phyloP scores from a whole-genome alignment of 2,888 invertebrate genomes.

The Bimastos eiseni region DNA sequence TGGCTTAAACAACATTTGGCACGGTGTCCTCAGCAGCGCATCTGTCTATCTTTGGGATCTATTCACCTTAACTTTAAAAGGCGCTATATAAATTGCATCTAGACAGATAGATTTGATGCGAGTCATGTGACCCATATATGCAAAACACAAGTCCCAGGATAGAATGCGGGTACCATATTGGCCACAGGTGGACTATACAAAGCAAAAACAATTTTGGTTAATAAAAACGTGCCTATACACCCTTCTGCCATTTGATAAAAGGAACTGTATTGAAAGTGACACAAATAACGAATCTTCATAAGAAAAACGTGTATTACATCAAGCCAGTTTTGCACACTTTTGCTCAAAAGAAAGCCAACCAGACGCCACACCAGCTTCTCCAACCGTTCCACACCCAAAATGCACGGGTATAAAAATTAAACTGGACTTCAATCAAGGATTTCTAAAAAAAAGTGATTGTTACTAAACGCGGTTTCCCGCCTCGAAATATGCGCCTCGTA shows the following conservation, averaged over 20 bases:
- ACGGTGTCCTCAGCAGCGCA: no score
- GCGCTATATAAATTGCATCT: no score
- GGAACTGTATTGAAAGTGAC: background rate
- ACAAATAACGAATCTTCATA: background rate
- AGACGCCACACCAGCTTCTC: background rate
- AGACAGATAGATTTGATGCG: no score
- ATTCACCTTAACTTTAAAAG: no score
- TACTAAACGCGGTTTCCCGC: background rate
- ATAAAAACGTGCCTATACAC: background rate
- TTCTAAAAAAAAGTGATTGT: background rate
- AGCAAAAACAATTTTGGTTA: background rate
- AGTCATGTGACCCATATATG: no score
- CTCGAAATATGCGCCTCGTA: background rate
- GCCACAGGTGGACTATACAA: no score
- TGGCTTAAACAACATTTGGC: no score
- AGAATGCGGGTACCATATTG: no score
- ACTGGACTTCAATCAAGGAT: background rate
- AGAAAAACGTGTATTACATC: background rate
- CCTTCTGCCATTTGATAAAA: background rate
- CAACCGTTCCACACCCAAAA: background rate
- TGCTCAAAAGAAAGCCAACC: background rate
- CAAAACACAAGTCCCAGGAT: no score
- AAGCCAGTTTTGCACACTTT: background rate
- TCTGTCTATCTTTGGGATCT: no score
- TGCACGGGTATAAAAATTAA: background rate